Base-by-base conservation (phyloP, 2,888 invertebrate genomes). In the Girardia tigrina region DNA sequence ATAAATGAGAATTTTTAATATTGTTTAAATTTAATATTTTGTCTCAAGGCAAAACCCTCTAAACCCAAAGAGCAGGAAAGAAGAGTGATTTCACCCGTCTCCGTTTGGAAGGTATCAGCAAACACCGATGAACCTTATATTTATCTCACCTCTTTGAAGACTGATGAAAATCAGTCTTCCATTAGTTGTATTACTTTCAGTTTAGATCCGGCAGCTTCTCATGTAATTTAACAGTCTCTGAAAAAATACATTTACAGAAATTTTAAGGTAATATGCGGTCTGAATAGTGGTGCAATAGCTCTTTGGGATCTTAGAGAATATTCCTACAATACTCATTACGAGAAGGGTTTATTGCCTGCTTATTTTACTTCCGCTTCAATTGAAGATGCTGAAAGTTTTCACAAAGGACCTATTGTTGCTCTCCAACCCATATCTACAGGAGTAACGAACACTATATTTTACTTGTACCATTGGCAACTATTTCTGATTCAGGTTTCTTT, bases 331-430 rank as follows among this genome's bases (percentile, higher is more conserved):
- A 56, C 6, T 20, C 23, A n/a, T 20, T 2, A 56, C 23, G n/a
- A n/a, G 23, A 56, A 12, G 2, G 4, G n/a, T 56, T 12, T 56
- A 16, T 56, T 56, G 8, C 56, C 56, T 20, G 56, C 56, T 2
- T 56, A 56, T 16, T 56, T 56, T n/a, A 56, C 56, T 6, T 20
- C 20, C n/a, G 56, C n/a, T 4, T 56, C n/a, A 16, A 56, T 4
- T 56, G 56, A 56, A 56, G 56, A 56, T 4, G n/a, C 20, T 12
- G 56, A 56, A 8, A 6, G n/a, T 2, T 56, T 6, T 56, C 56
- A 56, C n/a, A 56, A 56, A 56, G 56, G 56, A 56, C 56, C 56
- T 20, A 56, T 56, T 20, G 56, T 56, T 56, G 56, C 8, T 56
- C 4, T 56, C 6, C 56, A 56, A 23, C 56, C 56, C 4, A 16